Base-by-base conservation (phyloP, 1,140 invertebrate genomes). In the Trichoplusia ni region DNA sequence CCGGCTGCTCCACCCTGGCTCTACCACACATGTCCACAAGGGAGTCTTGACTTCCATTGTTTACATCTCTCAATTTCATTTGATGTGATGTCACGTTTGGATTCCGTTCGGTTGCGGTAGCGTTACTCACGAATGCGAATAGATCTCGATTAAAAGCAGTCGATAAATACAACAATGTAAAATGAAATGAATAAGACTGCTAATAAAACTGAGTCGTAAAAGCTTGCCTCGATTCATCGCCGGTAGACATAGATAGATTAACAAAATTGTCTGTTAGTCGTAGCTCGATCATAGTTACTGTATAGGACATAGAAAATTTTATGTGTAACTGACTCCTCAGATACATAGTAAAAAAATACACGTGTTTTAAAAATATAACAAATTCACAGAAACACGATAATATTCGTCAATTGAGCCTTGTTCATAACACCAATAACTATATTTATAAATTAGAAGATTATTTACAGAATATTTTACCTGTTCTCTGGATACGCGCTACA, bases 151-250 rank as follows among this genome's bases (percentile, higher is more conserved):
- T 37, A 6, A 6, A 14, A 16, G 13, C 13, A 37, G 35, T 37
- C 13, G 13, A 21, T 0, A 31, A 33, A 33, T 33, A 33, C 29
- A n/a, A n/a, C n/a, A n/a, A n/a, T n/a, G n/a, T n/a, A n/a, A n/a
- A n/a, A n/a, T n/a, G n/a, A n/a, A n/a, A n/a, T n/a, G n/a, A n/a
- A n/a, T n/a, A n/a, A n/a, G n/a, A n/a, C n/a, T n/a, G n/a, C n/a
- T n/a, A n/a, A n/a, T n/a, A n/a, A n/a, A n/a, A n/a, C n/a, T n/a
- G n/a, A 16, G 13, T 18, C 44, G 13, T 31, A 16, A 8, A 47
- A 47, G 31, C 13, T 47, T 47, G 44, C 44, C 23, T 27, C n/a
- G 14, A 29, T 23, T 47, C 44, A 44, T 23, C 25, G 25, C 25
- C 25, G n/a, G 31, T 29, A 31, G 23, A 46, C 13, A 16, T n/a